Evolutionary conservation across 35 echinoderm and acorn worm genomes (phyloP).

Genomic region (Apostichopus parvimensis): DNA sequence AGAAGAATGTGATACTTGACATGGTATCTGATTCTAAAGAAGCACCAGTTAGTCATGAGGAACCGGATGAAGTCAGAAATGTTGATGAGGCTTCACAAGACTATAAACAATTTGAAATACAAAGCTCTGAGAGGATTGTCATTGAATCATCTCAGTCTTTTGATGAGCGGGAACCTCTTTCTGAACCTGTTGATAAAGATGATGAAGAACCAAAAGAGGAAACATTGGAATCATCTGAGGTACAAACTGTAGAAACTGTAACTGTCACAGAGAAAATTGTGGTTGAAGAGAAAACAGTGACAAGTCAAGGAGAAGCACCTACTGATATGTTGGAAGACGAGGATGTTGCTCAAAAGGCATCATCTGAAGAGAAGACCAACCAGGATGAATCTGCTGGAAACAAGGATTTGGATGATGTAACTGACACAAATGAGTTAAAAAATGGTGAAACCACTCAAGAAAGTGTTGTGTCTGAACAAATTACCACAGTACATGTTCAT

Average conservation of each 20-base stretch:
- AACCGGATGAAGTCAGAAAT: neutral
- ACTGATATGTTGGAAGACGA: neutral
- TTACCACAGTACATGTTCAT: neutral
- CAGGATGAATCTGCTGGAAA: neutral
- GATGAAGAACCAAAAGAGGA: neutral
- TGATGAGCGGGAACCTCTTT: neutral
- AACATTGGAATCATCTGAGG: neutral
- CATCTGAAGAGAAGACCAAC: neutral
- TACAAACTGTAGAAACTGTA: slow-evolving; percentile 19
- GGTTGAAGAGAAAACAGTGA: slow-evolving; percentile 10
- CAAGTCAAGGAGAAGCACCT: neutral
- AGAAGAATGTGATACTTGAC: too few species aligned
- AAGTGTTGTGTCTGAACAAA: neutral
- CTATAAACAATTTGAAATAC: neutral
- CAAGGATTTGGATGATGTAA: neutral
- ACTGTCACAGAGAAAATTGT: slow-evolving; percentile 1
- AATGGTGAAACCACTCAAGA: neutral
- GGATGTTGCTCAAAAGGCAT: neutral
- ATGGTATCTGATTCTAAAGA: neutral
- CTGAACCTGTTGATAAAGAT: neutral
- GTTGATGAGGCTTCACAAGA: neutral
- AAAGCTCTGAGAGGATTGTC: neutral
- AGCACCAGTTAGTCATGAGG: neutral
- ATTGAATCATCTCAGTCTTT: neutral
- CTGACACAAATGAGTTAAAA: neutral